Percentiles rank a stretch among this genome's conserved stretches.
phyloP scores from a whole-genome alignment of 2,888 invertebrate species.

The Synergus umbraculus region DNA sequence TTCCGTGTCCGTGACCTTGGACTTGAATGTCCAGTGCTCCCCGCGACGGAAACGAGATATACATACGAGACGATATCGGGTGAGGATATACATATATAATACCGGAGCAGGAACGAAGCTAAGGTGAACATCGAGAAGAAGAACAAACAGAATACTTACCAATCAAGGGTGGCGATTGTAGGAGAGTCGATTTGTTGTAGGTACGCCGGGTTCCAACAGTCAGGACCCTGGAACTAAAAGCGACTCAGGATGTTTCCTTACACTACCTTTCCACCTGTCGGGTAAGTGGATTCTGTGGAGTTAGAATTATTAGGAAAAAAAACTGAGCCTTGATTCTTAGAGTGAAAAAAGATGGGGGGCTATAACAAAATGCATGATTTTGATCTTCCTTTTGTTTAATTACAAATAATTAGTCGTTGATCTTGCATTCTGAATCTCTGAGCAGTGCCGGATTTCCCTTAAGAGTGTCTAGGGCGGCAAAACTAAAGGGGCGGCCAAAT shows the following conservation, averaged over 20 bases:
- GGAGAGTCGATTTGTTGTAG: slow-evolving; percentile 49
- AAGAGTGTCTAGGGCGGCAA: too few species aligned
- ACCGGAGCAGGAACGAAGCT: slow-evolving; percentile 22
- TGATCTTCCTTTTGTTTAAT: too few species aligned
- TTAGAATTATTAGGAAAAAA: background rate
- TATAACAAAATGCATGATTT: too few species aligned
- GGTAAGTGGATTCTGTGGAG: slow-evolving; percentile 64
- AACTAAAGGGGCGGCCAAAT: too few species aligned
- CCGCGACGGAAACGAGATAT: background rate
- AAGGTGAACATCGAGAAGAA: slow-evolving; percentile 41
- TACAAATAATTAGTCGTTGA: background rate
- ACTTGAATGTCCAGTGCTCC: slow-evolving; percentile 42
- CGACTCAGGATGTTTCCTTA: slow-evolving; percentile 72
- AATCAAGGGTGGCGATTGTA: slow-evolving; percentile 57
- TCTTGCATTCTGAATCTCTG: background rate
- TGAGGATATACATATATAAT: slow-evolving; percentile 11
- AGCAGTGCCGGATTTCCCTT: too few species aligned
- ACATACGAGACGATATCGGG: background rate
- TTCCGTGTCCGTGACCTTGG: slow-evolving; percentile 50
- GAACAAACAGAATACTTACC: slow-evolving; percentile 43
- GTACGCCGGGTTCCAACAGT: slow-evolving; percentile 45
- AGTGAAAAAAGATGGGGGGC: too few species aligned
- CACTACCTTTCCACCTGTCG: slow-evolving; percentile 75
- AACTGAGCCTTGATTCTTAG: too few species aligned
- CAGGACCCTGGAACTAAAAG: slow-evolving; percentile 51